Percentiles rank a stretch among this genome's conserved stretches.
These are phyloP conservation scores for Eumaeus atala DNA, from an alignment of 1,140 invertebrate genomes.

Conservation along the genomic window DNA sequence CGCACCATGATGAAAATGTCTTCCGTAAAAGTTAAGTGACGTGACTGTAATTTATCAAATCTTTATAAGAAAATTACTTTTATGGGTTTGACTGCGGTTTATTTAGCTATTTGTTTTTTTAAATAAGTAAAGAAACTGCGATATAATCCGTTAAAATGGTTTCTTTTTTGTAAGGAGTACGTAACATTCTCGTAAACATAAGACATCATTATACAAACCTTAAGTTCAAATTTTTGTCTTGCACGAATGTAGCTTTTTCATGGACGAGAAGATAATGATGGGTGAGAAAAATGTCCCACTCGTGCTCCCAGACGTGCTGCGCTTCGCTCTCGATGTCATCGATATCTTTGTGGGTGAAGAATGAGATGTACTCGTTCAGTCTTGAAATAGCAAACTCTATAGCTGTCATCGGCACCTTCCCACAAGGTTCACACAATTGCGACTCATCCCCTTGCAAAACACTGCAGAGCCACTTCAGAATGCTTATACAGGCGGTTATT, in stretches of 20 bases:
- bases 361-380: slow-evolving; percentile 83
- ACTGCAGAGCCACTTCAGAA: slow-evolving; percentile 84
- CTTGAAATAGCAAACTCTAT: slow-evolving; percentile 87
- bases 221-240: slow-evolving; percentile 53
- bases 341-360: slow-evolving; percentile 88
- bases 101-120: too few species aligned
- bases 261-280: slow-evolving; percentile 84
- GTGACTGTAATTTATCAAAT: too few species aligned
- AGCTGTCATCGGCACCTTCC: slow-evolving; percentile 81
- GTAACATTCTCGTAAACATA: too few species aligned
- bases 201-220: slow-evolving; percentile 30
- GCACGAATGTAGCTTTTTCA: slow-evolving; percentile 74
- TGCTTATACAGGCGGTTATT: slow-evolving; percentile 88
- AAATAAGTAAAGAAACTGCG: too few species aligned
- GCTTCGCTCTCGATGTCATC: slow-evolving; percentile 79
- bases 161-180: too few species aligned
- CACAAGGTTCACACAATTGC: slow-evolving; percentile 73
- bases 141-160: too few species aligned
- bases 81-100: too few species aligned
- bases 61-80: too few species aligned
- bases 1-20: too few species aligned
- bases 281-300: slow-evolving; percentile 90
- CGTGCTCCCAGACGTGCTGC: slow-evolving; percentile 83
- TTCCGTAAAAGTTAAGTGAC: too few species aligned
- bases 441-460: slow-evolving; percentile 75